A percentile compares a stretch with the other conserved stretches of the same genome.
Evolutionary conservation across 1,140 invertebrate genomes (phyloP).

Genomic region (Caenorhabditis latens): DNA sequence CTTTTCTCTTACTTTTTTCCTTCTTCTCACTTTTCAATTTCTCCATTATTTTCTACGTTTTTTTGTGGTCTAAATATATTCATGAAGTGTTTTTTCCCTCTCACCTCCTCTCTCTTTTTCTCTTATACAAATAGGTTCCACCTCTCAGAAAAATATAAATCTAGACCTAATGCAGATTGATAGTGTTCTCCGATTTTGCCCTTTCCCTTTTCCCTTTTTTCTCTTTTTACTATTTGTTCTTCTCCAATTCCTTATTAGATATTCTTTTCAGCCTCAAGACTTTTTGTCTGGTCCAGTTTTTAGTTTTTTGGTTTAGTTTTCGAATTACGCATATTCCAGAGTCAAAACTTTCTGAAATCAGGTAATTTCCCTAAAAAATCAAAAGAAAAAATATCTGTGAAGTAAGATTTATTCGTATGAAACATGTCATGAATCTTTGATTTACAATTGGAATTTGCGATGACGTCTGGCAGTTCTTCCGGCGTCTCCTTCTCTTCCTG

Average conservation of each 20-base stretch:
- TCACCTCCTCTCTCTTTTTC: neutral
- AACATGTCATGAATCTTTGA: slow-evolving; percentile 13
- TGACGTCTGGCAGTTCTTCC: slow-evolving; percentile 56
- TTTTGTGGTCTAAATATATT: slow-evolving; percentile 34
- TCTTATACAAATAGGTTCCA: slow-evolving; percentile 1
- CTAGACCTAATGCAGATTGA: slow-evolving; percentile 26
- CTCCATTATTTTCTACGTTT: neutral
- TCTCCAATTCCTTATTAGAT: slow-evolving; percentile 32
- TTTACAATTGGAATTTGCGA: slow-evolving; percentile 48
- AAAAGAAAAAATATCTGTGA: neutral
- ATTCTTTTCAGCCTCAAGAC: neutral
- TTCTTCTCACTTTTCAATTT: neutral
- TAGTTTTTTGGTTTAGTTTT: neutral
- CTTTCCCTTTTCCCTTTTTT: neutral
- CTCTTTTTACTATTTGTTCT: neutral
- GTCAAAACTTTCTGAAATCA: neutral
- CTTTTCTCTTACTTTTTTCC: neutral
- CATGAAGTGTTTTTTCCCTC: slow-evolving; percentile 43
- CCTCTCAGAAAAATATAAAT: slow-evolving; percentile 22
- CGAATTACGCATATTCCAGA: neutral
- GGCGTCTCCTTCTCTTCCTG: slow-evolving; percentile 60
- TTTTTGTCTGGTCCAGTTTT: neutral
- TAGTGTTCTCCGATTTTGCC: slow-evolving; percentile 5
- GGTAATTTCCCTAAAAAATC: neutral
- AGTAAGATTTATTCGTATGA: slow-evolving; percentile 17